phyloP scores from a whole-genome alignment of 2,888 invertebrate species.

The Psococerastis gibbosa region DNA sequence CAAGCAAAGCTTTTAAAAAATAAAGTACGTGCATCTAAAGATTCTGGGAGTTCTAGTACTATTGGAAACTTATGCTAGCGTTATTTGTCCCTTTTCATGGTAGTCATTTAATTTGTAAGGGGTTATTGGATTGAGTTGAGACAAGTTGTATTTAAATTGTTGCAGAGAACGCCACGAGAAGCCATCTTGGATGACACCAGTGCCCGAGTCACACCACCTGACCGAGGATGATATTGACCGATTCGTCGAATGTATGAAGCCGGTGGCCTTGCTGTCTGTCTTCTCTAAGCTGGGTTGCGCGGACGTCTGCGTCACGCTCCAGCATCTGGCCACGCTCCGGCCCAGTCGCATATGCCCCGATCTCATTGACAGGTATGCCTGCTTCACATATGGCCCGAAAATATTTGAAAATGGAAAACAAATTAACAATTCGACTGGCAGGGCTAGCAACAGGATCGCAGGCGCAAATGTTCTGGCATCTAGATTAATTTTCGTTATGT shows the following conservation, averaged over 20 bases:
- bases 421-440: too few relatives aligned
- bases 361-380: conserved; percentile 51
- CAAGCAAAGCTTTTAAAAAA: too few relatives aligned
- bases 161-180: conserved; percentile 43
- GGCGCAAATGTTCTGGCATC: too few relatives aligned
- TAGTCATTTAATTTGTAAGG: conserved; percentile 14
- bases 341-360: conserved; percentile 70
- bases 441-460: too few relatives aligned
- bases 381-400: too few relatives aligned
- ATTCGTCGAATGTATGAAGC: conserved; percentile 58
- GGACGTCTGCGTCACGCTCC: conserved; percentile 46
- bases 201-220: conserved; percentile 47
- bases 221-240: conserved; percentile 61
- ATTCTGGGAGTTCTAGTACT: too few relatives aligned
- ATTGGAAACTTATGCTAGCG: too few relatives aligned
- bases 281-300: conserved; percentile 49
- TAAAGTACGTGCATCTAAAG: too few relatives aligned
- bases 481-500: too few relatives aligned
- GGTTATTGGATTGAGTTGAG: too few relatives aligned
- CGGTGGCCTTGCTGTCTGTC: conserved; percentile 56
- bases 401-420: too few relatives aligned
- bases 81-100: conserved; percentile 11
- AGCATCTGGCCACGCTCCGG: conserved; percentile 55
- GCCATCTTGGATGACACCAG: conserved; percentile 44
- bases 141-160: too few relatives aligned